Base-by-base conservation (phyloP, 2,888 invertebrate species). In the Saturnia japonica region DNA sequence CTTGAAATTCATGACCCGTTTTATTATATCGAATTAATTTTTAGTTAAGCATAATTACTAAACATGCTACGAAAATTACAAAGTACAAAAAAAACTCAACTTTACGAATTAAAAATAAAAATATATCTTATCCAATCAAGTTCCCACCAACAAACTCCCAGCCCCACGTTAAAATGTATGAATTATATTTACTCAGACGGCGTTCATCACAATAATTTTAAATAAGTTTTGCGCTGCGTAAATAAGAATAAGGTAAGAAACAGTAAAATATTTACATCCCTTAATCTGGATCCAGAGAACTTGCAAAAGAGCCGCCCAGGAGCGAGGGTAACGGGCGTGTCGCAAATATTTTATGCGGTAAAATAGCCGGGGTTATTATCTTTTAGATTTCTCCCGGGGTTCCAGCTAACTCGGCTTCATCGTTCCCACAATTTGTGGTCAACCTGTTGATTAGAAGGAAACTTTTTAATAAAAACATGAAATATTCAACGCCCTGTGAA, bases 321-420 rank as follows among this genome's bases (percentile, higher is more conserved):
- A 6, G 7, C 11, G 25, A 25, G 51, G 14, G 34, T 54, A 67
- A 43, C 25, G 51, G 66, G 22, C 70, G 40, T 11, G 16, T 12
- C 45, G 70, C 54, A 66, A 70, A 70, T 68, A 68, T 70, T 70
- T 67, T 60, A 70, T 67, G 74, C 73, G 77, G 3, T 77, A 75
- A 77, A 76, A 78, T 75, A 69, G 71, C 71, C 64, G 54, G 69
- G 74, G 73, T 77, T 77, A 78, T 78, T 77, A 78, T 72, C 74
- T 67, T 40, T 54, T 66, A 74, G 78, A 78, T 78, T 78, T 78
- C 78, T 77, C 78, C 40, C 22, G 77, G 70, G 73, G 51, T 28
- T 12, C 14, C 57, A 12, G 57, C 28, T 28, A 28, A 28, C 28
- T 60, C 57, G 25, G 28, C 57, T 60, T 19, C 57, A 60, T 25